Evolutionary conservation across 2,113 vertebrate species (phyloP).

Genomic region (Laterallus jamaicensis): DNA sequence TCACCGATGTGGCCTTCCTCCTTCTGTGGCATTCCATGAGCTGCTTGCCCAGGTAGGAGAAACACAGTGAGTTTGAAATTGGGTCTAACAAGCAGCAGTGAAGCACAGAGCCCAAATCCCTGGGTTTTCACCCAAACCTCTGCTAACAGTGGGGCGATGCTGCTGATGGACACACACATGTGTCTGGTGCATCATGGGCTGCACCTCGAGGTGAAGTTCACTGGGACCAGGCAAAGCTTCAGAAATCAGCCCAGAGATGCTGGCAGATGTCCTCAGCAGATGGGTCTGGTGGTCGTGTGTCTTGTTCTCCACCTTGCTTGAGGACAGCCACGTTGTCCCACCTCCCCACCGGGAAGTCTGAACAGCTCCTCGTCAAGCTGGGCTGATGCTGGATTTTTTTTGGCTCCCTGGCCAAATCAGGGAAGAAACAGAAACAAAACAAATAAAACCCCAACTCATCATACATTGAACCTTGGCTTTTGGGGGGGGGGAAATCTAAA

Average conservation of each 20-base stretch:
- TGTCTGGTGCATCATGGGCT: background rate
- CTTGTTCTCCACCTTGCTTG: too few species aligned
- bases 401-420: background rate
- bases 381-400: background rate
- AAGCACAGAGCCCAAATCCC: too few species aligned
- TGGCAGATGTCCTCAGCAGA: background rate
- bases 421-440: too few species aligned
- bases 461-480: background rate
- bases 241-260: background rate
- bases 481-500: background rate
- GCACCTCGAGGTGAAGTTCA: background rate
- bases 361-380: background rate
- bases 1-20: constrained; percentile 49
- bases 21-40: constrained; percentile 49
- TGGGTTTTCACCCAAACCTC: background rate
- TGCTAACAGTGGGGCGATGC: background rate
- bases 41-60: constrained; percentile 20
- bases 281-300: too few species aligned
- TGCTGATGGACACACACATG: background rate
- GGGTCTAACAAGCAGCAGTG: too few species aligned
- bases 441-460: background rate
- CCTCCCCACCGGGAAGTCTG: background rate
- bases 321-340: background rate
- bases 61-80: constrained; percentile 45
- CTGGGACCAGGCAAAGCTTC: background rate